Evolutionary conservation across 2,113 vertebrate species (phyloP).

Genomic region (human): DNA sequence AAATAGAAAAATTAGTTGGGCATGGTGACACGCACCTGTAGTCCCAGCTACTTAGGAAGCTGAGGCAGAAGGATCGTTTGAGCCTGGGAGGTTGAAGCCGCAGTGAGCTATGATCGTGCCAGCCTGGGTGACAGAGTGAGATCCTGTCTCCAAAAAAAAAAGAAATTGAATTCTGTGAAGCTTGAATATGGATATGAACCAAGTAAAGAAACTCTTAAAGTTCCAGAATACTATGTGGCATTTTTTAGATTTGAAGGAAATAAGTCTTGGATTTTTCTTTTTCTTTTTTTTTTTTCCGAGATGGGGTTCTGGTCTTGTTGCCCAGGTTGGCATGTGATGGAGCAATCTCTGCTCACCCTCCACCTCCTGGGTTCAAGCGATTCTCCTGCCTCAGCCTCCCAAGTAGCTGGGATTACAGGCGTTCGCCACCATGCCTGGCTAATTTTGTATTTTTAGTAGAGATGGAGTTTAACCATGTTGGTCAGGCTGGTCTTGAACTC

Average conservation of each 20-base stretch:
- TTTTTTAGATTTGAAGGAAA: constrained; percentile 16
- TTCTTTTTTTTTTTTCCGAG: not conserved
- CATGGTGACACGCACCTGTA: not conserved
- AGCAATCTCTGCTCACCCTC: too few species aligned
- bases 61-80: not conserved
- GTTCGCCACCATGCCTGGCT: too few species aligned
- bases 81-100: not conserved
- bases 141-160: not conserved
- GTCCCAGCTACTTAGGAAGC: not conserved
- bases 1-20: not conserved
- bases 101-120: not conserved
- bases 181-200: not conserved
- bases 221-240: not conserved
- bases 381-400: too few species aligned
- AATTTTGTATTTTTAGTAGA: too few species aligned
- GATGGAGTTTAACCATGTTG: too few species aligned
- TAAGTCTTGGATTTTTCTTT: not conserved
- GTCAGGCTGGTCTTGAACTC: too few species aligned
- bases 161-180: not conserved
- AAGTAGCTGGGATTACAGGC: too few species aligned
- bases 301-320: too few species aligned
- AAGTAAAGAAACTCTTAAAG: not conserved
- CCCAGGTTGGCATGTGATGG: too few species aligned
- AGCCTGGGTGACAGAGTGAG: not conserved
- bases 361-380: too few species aligned